These are phyloP conservation scores for Zaprionus ghesquierei DNA, from an alignment of 1,140 invertebrate genomes.

Conservation along the genomic window DNA sequence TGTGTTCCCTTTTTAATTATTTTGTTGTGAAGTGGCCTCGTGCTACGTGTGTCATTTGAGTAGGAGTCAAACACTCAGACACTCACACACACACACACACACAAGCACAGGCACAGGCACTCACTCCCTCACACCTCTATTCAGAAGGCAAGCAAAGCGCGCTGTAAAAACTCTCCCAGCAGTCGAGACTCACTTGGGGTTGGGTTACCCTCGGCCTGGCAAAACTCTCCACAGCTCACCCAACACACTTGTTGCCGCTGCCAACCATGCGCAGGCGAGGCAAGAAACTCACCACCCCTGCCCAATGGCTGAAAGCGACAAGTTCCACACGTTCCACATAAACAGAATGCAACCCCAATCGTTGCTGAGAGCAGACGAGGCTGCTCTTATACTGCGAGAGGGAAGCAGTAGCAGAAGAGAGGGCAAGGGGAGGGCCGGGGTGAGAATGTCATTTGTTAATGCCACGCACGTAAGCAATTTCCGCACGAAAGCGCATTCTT, in stretches of 20 bases:
- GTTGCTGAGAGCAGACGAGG: not conserved
- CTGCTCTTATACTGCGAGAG: constrained; percentile 41
- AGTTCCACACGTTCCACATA: constrained; percentile 59
- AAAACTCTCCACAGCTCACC: not conserved
- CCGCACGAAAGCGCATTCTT: constrained; percentile 79
- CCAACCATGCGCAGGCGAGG: constrained; percentile 42
- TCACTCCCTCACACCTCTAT: not conserved
- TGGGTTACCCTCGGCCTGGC: not conserved
- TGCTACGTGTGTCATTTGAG: constrained; percentile 28
- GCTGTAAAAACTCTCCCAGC: constrained; percentile 13
- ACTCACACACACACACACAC: not conserved
- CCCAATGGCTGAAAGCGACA: constrained; percentile 75
- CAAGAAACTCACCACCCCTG: constrained; percentile 49
- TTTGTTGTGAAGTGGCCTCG: constrained; percentile 64
- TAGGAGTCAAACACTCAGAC: not conserved
- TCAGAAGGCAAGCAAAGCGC: not conserved
- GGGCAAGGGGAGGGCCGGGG: too few relatives aligned
- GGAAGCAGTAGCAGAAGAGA: not conserved
- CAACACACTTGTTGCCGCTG: constrained; percentile 69
- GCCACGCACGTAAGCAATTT: constrained; percentile 80
- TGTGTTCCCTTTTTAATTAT: constrained; percentile 66
- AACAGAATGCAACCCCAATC: constrained; percentile 31
- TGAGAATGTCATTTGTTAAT: constrained; percentile 68
- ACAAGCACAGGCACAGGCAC: not conserved
- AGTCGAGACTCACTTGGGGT: not conserved